A percentile compares a stretch with the other conserved stretches of the same genome.
phyloP scores from a whole-genome alignment of 2,113 vertebrate species.

The Silurus glanis region DNA sequence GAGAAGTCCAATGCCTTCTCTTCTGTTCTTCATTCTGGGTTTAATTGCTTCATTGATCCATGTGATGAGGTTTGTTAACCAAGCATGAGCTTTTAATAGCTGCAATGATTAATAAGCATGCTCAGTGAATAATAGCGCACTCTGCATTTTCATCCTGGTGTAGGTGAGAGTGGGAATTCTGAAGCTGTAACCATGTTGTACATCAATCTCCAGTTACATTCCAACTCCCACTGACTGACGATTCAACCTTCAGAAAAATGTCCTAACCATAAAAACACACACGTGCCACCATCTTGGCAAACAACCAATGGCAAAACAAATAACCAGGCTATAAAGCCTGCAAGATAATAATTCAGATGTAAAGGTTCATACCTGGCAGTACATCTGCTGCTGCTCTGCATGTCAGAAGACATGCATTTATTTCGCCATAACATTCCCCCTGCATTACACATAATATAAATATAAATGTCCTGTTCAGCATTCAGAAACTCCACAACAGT shows the following conservation, averaged over 20 bases:
- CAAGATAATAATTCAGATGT: neutral
- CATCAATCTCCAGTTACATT: neutral
- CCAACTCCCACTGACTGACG: neutral
- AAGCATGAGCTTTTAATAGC: constrained; percentile 27
- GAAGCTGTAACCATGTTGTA: neutral
- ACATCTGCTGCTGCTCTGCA: neutral
- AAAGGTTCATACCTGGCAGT: neutral
- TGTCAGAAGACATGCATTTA: neutral
- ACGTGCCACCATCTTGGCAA: neutral
- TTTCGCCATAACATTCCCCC: neutral
- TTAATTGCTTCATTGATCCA: constrained; percentile 37
- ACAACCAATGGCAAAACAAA: neutral
- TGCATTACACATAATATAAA: neutral
- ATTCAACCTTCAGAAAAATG: neutral
- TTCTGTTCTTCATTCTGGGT: neutral
- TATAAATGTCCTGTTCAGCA: neutral
- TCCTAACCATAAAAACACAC: neutral
- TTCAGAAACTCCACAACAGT: neutral
- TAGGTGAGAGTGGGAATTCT: neutral
- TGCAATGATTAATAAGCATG: constrained; percentile 13
- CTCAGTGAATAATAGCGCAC: neutral
- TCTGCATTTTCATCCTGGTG: neutral
- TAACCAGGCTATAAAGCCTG: neutral
- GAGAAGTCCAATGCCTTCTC: neutral
- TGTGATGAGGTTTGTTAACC: constrained; percentile 36